Evolutionary conservation across 2,888 invertebrate species (phyloP), one percentile per base, ranked within the genome.

Genomic region (Ecliptopera silaceata): DNA sequence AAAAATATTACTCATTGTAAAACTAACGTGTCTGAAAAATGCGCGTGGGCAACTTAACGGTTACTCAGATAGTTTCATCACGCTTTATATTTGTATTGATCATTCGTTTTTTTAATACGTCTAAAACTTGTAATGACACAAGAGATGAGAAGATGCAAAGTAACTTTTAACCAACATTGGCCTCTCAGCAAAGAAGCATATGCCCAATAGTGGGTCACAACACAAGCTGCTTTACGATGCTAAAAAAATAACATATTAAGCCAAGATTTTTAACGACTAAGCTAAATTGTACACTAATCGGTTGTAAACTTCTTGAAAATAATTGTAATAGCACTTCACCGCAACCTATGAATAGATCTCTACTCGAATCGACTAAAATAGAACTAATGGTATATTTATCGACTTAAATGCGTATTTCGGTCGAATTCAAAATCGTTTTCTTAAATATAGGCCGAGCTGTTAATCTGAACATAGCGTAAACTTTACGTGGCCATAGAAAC

Each of bases 1-100:
- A 69, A 77, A 75, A 70, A 69, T 56, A 68, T 82, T 84, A 82
- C 74, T 85, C 84, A 84, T 72, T 69, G 66, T 69, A 77, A 73
- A 72, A 71, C 67, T 66, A 63, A 73, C 59, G 66, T 65, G 68
- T 63, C 32, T 52, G 70, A 80, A 77, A 79, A 75, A 75, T 74
- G 64, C 68, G 84, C 78, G 86, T 86, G 77, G 86, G 85, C 71
- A 71, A 29, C 8, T 31, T 45, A 42, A 75, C 75, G 67, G 77
- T 84, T 82, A 84, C 69, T 80, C 81, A 83, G 71, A 68, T 66
- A 66, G 63, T 66, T 66, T 63, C 66, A 71, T 71, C 70, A 63
- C 63, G 55, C 51, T 59, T 54, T 60, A 50, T 56, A 54, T 50
- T 36, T 46, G 49, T 41, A 54, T 44, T 45, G 10, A 17, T 13